Conservation (phyloP, 64 coral and sea anemone genomes). For the Dendrophyllia cribrosa region DNA sequence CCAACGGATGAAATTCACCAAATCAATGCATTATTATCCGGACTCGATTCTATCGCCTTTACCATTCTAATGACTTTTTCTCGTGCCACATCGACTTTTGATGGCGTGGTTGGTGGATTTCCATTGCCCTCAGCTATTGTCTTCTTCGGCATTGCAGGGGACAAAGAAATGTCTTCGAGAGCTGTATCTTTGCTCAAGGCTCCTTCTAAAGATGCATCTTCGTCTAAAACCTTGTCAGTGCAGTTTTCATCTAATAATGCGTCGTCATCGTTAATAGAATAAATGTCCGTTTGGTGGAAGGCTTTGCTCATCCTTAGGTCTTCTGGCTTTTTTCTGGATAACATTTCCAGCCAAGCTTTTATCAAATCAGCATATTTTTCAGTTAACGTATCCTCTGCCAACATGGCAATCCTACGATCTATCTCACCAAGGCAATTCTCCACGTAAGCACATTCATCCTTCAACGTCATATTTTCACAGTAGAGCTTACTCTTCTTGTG, state of each 20-base stretch:
- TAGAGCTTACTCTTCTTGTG: not conserved
- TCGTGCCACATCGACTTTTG: not conserved
- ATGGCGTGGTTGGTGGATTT: not conserved
- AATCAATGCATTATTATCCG: not conserved
- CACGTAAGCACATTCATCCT: constrained; percentile 3
- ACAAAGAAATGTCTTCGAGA: not conserved
- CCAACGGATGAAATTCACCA: too few species aligned
- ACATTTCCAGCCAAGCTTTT: not conserved
- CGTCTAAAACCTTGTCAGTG: too few species aligned
- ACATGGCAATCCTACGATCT: not conserved
- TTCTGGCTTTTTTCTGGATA: not conserved
- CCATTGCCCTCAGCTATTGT: not conserved
- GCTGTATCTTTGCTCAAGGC: not conserved
- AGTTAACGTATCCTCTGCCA: not conserved
- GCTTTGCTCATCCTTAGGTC: not conserved
- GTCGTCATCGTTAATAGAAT: too few species aligned
- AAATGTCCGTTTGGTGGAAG: too few species aligned
- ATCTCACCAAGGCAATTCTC: constrained; percentile 6
- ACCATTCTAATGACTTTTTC: not conserved
- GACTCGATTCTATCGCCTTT: not conserved
- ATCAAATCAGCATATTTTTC: not conserved
- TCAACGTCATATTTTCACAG: not conserved
- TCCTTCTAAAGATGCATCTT: not conserved
- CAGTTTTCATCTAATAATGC: too few species aligned
- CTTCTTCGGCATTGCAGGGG: not conserved